These are phyloP conservation scores for Ibidorhyncha struthersii DNA, from an alignment of 2,113 vertebrate genomes.

Conservation along the genomic window DNA sequence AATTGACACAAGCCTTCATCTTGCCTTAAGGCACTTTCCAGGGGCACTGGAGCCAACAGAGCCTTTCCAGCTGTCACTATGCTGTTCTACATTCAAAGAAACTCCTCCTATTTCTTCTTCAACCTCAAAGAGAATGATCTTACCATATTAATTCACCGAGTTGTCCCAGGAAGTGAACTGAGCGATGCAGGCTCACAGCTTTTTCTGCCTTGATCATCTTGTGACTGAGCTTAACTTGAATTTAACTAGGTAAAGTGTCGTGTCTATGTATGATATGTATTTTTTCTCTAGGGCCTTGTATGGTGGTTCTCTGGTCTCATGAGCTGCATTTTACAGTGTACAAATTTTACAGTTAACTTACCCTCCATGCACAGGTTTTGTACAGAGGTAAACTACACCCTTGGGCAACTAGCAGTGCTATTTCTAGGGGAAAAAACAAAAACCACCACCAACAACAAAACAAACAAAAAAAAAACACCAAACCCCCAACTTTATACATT, in stretches of 20 bases:
- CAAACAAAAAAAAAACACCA: neutral
- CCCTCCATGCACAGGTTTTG: neutral
- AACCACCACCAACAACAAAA: no score
- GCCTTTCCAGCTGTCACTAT: neutral
- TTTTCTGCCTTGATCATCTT: neutral
- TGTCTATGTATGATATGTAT: neutral
- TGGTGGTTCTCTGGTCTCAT: neutral
- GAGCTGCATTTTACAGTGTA: neutral
- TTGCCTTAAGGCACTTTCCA: neutral
- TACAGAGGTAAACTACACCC: neutral
- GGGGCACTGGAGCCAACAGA: neutral
- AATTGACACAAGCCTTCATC: neutral
- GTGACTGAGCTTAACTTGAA: neutral
- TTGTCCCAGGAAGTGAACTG: neutral
- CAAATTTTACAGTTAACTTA: conserved; percentile 27
- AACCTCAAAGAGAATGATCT: neutral
- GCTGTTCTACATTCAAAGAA: neutral
- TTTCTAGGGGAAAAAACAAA: neutral
- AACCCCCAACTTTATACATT: neutral
- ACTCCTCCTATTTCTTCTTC: neutral
- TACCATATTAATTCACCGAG: neutral
- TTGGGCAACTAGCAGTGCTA: neutral
- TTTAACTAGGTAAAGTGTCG: neutral
- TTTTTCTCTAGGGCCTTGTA: conserved; percentile 10
- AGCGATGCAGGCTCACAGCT: neutral